A percentile compares a stretch with the other conserved stretches of the same genome.
phyloP scores from a whole-genome alignment of 1,140 invertebrate genomes.

The Charaxes varanes region DNA sequence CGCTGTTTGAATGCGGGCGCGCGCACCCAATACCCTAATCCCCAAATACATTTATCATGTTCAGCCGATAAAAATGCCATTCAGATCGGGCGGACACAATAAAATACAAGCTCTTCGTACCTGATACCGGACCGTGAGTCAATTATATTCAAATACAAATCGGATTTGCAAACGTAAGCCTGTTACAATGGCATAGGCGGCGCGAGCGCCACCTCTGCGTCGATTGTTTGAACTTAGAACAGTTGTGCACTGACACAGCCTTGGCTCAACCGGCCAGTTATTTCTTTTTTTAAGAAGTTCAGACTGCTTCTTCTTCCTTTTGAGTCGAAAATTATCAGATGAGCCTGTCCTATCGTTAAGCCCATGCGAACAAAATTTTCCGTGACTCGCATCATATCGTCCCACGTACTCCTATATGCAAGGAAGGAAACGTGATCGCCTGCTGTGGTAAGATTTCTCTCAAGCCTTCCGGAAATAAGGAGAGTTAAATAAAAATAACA shows the following conservation, averaged over 20 bases:
- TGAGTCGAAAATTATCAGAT: too few relatives aligned
- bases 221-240: background rate
- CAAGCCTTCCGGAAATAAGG: too few relatives aligned
- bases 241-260: conserved; percentile 2
- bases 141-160: conserved; percentile 74
- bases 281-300: too few relatives aligned
- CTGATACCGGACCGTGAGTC: conserved; percentile 65
- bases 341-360: too few relatives aligned
- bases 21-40: conserved; percentile 51
- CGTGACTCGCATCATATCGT: too few relatives aligned
- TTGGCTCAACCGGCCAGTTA: too few relatives aligned
- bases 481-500: too few relatives aligned
- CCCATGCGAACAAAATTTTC: too few relatives aligned
- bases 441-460: too few relatives aligned
- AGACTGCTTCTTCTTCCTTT: too few relatives aligned
- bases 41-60: conserved; percentile 71
- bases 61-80: conserved; percentile 68
- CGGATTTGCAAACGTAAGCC: conserved; percentile 70
- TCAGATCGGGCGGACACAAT: conserved; percentile 63
- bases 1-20: conserved; percentile 4
- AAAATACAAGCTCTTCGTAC: conserved; percentile 55
- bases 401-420: too few relatives aligned
- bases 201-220: conserved; percentile 15
- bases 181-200: conserved; percentile 50
- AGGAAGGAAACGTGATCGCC: too few relatives aligned